Evolutionary conservation across 2,113 vertebrate species (phyloP).

Genomic region (Carlito syrichta): DNA sequence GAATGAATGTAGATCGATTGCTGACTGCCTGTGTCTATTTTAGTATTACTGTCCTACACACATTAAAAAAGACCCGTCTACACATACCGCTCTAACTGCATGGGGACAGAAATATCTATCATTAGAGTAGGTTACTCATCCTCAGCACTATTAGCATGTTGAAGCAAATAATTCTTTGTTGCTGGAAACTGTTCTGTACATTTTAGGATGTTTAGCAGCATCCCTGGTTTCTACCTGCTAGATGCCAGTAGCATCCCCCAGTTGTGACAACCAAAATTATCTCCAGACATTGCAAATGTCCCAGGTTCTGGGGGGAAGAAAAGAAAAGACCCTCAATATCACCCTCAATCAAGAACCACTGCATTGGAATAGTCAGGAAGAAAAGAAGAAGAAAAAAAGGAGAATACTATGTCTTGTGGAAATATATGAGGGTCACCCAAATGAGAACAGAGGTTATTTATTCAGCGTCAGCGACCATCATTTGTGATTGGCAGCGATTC

Average conservation of each 20-base stretch:
- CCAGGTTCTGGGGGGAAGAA: not conserved
- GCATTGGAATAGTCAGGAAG: not conserved
- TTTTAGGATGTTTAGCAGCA: not conserved
- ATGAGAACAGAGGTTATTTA: not conserved
- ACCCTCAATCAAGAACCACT: not conserved
- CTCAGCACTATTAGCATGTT: not conserved
- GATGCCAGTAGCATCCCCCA: not conserved
- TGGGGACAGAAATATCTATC: not conserved
- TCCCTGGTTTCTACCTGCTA: not conserved
- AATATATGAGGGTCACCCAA: not conserved
- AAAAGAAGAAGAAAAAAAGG: not conserved
- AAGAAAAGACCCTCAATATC: not conserved
- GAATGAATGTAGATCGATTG: not conserved
- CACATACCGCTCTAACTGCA: not conserved
- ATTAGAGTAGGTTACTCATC: not conserved
- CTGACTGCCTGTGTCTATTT: not conserved
- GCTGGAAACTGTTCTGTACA: not conserved
- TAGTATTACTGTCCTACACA: not conserved
- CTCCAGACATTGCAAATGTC: not conserved
- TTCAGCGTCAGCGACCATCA: not conserved
- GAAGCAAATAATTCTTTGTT: not conserved
- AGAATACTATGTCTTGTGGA: not conserved
- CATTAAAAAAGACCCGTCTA: not conserved
- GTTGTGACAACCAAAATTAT: not conserved
- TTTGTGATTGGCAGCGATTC: not conserved